phyloP scores from a whole-genome alignment of 2,888 invertebrate genomes.

The Allacma fusca region DNA sequence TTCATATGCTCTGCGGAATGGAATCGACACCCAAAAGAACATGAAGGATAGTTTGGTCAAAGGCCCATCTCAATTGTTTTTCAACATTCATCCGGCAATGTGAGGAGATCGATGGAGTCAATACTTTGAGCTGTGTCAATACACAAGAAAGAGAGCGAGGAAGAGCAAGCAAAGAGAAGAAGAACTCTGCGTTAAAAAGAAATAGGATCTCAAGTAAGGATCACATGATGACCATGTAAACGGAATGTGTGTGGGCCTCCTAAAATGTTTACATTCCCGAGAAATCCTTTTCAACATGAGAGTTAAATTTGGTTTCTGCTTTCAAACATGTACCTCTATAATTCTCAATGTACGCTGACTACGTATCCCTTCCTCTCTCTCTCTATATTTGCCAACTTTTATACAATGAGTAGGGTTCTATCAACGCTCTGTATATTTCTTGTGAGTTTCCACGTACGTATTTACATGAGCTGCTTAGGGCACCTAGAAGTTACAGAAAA shows the following conservation, averaged over 20 bases:
- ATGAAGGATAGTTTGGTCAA: conserved; percentile 12
- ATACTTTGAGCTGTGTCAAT: not conserved
- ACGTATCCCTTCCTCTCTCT: not conserved
- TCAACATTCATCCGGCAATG: conserved; percentile 15
- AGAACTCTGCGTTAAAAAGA: conserved; percentile 5
- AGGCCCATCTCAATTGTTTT: conserved; percentile 22
- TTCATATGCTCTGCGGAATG: not conserved
- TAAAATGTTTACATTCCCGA: conserved; percentile 52
- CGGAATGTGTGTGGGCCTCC: conserved; percentile 55
- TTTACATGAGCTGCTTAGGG: too few relatives aligned
- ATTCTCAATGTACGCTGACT: not conserved
- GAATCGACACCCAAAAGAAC: not conserved
- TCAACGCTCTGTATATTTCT: too few relatives aligned
- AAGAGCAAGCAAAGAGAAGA: not conserved
- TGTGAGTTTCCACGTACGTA: too few relatives aligned
- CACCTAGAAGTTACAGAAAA: too few relatives aligned
- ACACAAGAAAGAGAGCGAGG: not conserved
- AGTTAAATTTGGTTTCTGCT: conserved; percentile 57
- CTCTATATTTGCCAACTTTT: too few relatives aligned
- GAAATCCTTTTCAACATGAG: conserved; percentile 49
- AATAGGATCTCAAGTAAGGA: conserved; percentile 29
- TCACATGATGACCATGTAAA: conserved; percentile 39
- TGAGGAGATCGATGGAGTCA: not conserved
- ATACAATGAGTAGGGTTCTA: too few relatives aligned
- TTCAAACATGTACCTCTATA: conserved; percentile 30